A percentile compares a stretch with the other conserved stretches of the same genome.
These are phyloP conservation scores for Macrophya annulata DNA, from an alignment of 2,888 invertebrate species.

Conservation along the genomic window DNA sequence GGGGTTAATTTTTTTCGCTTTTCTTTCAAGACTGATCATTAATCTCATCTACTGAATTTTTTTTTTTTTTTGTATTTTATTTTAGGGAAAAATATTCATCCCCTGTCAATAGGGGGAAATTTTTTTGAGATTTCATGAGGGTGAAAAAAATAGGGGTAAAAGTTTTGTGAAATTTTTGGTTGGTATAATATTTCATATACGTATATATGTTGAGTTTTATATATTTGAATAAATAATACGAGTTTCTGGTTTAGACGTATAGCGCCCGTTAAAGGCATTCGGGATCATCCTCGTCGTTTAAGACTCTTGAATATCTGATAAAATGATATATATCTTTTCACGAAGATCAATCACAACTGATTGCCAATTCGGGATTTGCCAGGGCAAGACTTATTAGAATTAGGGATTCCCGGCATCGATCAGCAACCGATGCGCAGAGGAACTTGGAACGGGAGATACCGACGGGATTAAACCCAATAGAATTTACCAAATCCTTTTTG, in stretches of 20 bases:
- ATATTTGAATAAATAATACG: slow-evolving; percentile 38
- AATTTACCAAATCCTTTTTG: slow-evolving; percentile 51
- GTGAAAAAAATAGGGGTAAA: not conserved
- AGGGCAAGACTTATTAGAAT: slow-evolving; percentile 51
- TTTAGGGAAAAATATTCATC: not conserved
- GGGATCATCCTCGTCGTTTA: not conserved
- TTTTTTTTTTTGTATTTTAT: not conserved
- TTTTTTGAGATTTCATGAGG: not conserved
- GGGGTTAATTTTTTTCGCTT: no score
- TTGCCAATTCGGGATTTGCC: slow-evolving; percentile 57
- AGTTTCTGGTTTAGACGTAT: no score
- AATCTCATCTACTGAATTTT: no score
- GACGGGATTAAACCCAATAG: slow-evolving; percentile 47
- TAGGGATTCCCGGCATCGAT: slow-evolving; percentile 49
- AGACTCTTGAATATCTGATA: slow-evolving; percentile 42
- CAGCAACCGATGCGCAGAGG: not conserved
- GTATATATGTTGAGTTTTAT: slow-evolving; percentile 23
- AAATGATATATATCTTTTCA: slow-evolving; percentile 49
- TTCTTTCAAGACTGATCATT: no score
- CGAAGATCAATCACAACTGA: slow-evolving; percentile 56
- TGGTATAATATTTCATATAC: slow-evolving; percentile 39
- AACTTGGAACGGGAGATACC: not conserved
- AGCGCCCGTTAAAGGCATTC: no score
- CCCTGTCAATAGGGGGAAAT: not conserved
- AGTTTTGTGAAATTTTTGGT: not conserved